Base-by-base conservation (phyloP, 2,113 vertebrate genomes). In the Heptranchias perlo region DNA sequence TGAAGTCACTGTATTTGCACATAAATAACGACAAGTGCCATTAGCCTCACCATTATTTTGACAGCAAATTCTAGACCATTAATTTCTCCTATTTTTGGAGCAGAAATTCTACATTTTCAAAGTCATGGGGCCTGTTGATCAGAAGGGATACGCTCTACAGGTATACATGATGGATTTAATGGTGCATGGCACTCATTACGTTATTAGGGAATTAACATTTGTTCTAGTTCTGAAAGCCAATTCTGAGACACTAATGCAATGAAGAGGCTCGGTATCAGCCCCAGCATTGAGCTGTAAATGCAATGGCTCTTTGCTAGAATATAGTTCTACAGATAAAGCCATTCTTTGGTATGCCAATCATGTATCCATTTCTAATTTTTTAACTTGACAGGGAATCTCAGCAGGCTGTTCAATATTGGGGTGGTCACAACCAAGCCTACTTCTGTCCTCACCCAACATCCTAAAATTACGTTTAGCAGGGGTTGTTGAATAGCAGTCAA, bases 81-180 rank as follows among this genome's bases (percentile, higher is more conserved):
- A 47, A 44, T 82, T 44, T 47, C 78, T 82, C 78, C 39, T 21
- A 73, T 1, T 62, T 54, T 62, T 92, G 35, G 35, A 62, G 35
- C 62, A 62, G 58, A 21, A 39, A 92, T 92, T n/a, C 7, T n/a
- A 92, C 31, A 92, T 62, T 92, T 92, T 92, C 89, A 62, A 92
- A 92, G 58, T 39, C 21, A 92, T n/a, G 18, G 35, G 89, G 4
- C 35, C n/a, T 91, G 28, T n/a, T 8, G 78, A 4, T 92, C 18
- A 39, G 58, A 89, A 61, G 35, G 16, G 0, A 58, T 25, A 86
- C 84, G n/a, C 35, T 92, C 54, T 21, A n/a, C 35, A 62, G 58
- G 62, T 18, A 39, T 61, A 62, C 23, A 35, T 0, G 7, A 61
- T 91, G 89, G 31, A 92, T 62, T 44, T 92, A 92, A 92, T 4